Conservation (phyloP, 2,888 invertebrate species). For the Leptopilina syphax region DNA sequence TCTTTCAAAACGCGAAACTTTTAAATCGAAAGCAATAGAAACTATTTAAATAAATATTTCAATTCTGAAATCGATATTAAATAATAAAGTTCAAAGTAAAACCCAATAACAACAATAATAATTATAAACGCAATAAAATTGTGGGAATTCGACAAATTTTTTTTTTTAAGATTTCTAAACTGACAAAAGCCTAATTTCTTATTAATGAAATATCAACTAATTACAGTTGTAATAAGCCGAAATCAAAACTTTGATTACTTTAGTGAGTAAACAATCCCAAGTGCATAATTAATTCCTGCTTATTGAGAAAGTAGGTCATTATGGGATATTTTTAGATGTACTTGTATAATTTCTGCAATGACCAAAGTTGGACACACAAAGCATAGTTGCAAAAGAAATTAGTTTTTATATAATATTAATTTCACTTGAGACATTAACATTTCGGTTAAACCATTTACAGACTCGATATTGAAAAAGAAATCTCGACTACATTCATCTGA, state of each 20-base stretch:
- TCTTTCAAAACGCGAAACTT: too few relatives aligned
- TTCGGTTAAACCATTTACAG: background rate
- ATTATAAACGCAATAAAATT: background rate
- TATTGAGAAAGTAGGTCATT: conserved; percentile 26
- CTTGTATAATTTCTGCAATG: conserved; percentile 27
- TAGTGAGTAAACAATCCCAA: conserved; percentile 11
- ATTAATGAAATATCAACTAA: background rate
- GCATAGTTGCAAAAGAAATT: background rate
- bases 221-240: background rate
- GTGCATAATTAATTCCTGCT: conserved; percentile 15
- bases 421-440: background rate
- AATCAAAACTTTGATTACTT: conserved; percentile 9
- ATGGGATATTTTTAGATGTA: conserved; percentile 3
- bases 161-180: background rate
- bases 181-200: background rate
- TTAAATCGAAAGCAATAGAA: too few relatives aligned
- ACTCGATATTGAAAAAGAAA: background rate
- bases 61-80: background rate
- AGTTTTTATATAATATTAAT: background rate
- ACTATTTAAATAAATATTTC: background rate
- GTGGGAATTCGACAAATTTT: background rate
- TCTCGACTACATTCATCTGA: background rate
- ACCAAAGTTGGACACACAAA: conserved; percentile 14
- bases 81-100: background rate
- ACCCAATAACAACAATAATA: too few relatives aligned